phyloP scores from a whole-genome alignment of 2,113 vertebrate species.

The Cervus canadensis region DNA sequence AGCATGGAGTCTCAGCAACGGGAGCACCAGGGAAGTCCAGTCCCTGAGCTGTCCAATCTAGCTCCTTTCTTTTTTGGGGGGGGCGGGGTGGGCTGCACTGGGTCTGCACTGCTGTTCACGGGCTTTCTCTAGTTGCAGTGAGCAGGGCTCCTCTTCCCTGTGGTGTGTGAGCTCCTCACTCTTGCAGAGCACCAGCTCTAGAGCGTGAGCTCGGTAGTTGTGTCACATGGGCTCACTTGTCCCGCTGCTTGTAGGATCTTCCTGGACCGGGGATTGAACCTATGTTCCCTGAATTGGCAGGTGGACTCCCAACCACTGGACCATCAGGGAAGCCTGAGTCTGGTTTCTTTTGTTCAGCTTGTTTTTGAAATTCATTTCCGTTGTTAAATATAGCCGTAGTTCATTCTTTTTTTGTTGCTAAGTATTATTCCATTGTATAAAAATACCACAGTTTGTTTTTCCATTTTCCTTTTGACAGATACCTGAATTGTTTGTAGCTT shows the following conservation, averaged over 20 bases:
- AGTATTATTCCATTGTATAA: not conserved
- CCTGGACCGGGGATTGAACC: not conserved
- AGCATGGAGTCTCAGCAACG: not conserved
- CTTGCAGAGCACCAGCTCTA: not conserved
- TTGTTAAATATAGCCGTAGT: rapidly evolving
- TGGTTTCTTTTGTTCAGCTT: not conserved
- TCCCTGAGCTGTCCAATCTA: not conserved
- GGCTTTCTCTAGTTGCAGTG: not conserved
- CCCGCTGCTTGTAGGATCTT: not conserved
- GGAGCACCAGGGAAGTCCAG: not conserved
- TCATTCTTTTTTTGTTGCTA: not conserved
- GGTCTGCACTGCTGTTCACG: not conserved
- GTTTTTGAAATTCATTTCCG: not conserved
- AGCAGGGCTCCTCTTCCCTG: not conserved
- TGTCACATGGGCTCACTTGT: not conserved
- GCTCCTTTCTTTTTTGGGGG: too few relatives aligned
- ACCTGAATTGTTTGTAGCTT: not conserved
- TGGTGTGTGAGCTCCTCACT: not conserved
- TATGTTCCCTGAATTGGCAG: not conserved
- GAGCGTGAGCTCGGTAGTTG: not conserved
- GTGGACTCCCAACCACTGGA: not conserved
- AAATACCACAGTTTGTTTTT: not conserved
- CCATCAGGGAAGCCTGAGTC: not conserved
- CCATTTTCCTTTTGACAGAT: not conserved
- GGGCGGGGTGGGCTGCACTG: not conserved